A percentile compares a stretch with the other conserved stretches of the same genome.
Conservation (phyloP, 2,797 vertebrate genomes). For the Sebastes wilsoni region DNA sequence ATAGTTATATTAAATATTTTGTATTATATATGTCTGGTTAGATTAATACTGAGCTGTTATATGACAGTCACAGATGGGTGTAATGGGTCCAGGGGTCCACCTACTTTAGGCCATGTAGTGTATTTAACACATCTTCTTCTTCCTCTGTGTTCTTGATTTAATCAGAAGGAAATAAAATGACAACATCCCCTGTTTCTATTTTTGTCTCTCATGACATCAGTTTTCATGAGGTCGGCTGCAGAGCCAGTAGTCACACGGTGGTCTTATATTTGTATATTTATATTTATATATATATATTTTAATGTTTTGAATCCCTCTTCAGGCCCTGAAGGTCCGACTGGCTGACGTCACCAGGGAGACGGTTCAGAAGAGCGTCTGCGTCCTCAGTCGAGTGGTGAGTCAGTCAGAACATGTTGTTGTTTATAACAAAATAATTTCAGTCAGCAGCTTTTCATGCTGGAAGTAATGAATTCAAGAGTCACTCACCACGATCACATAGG, state of each 20-base stretch:
- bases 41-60: not conserved
- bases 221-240: not conserved
- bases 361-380: slow-evolving; percentile 98
- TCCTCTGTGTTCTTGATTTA: not conserved
- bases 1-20: not conserved
- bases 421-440: not conserved
- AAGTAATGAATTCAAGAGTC: not conserved
- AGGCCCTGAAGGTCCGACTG: slow-evolving; percentile 95
- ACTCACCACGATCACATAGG: not conserved
- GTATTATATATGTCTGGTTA: not conserved
- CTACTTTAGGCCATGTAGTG: not conserved
- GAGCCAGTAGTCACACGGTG: not conserved
- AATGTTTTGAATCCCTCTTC: not conserved
- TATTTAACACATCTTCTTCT: not conserved
- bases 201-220: not conserved
- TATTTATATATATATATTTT: not conserved
- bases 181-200: not conserved
- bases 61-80: not conserved
- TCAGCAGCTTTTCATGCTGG: not conserved
- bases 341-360: slow-evolving; percentile 97
- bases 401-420: not conserved
- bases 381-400: slow-evolving; percentile 97
- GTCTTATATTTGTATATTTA: not conserved
- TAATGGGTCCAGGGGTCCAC: not conserved
- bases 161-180: not conserved